Conservation (phyloP, 2,888 invertebrate species). For the Acanthosepion lycidas region DNA sequence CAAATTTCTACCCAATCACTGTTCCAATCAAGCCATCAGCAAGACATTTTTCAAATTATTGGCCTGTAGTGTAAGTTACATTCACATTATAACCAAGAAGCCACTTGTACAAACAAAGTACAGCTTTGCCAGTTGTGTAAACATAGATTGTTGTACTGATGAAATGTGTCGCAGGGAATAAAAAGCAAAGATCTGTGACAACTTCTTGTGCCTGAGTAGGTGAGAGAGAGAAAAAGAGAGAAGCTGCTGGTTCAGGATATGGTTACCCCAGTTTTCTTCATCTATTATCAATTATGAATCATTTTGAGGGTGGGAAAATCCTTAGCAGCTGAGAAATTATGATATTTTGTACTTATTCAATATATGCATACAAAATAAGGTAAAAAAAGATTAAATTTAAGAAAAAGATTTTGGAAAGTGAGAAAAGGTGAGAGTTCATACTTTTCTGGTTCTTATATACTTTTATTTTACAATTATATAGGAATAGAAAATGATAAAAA, state of each 20-base stretch:
- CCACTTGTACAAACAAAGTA: slow-evolving; percentile 33
- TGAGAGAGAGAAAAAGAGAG: not conserved
- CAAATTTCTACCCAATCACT: not conserved
- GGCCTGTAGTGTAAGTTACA: slow-evolving; percentile 11
- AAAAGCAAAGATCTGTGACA: not conserved
- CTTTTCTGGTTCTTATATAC: no score
- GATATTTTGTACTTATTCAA: not conserved
- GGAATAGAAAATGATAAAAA: no score
- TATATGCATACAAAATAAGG: not conserved
- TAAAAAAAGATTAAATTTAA: no score
- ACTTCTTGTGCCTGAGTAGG: not conserved
- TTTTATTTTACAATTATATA: no score
- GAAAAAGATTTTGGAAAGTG: no score
- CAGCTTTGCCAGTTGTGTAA: slow-evolving; percentile 33
- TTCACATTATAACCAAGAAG: not conserved
- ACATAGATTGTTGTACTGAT: slow-evolving; percentile 33
- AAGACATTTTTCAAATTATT: not conserved
- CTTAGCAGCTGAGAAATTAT: not conserved
- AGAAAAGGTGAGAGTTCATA: no score
- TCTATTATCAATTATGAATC: slow-evolving; percentile 33
- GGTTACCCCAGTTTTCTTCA: not conserved
- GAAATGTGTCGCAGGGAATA: slow-evolving; percentile 33
- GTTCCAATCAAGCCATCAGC: not conserved
- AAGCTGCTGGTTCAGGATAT: not conserved
- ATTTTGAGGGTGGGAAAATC: not conserved